Conservation (phyloP, 1,140 invertebrate species). For the Bombus fervidus region DNA sequence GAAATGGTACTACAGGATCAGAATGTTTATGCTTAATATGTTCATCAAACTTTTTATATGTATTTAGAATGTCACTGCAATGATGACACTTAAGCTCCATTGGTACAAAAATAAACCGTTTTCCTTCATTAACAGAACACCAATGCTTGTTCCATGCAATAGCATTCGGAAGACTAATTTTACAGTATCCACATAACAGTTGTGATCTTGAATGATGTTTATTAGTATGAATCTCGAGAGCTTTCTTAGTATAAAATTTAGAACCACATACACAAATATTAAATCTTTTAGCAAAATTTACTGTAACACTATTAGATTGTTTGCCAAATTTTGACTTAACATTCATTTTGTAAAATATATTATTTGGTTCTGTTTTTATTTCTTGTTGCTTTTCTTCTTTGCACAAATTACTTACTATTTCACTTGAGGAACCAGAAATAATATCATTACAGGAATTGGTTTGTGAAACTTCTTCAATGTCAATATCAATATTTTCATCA, state of each 20-base stretch:
- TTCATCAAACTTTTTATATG: conserved; percentile 63
- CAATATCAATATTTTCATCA: conserved; percentile 74
- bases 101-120: conserved; percentile 54
- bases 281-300: not conserved
- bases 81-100: conserved; percentile 59
- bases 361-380: not conserved
- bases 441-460: not conserved
- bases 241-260: not conserved
- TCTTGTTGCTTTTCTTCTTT: not conserved
- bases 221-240: conserved; percentile 19
- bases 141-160: conserved; percentile 62
- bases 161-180: conserved; percentile 51
- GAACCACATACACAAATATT: conserved; percentile 15
- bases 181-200: conserved; percentile 71
- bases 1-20: conserved; percentile 42
- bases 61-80: conserved; percentile 49
- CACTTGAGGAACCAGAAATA: not conserved
- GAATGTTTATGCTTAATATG: conserved; percentile 68
- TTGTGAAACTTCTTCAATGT: conserved; percentile 71
- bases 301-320: not conserved
- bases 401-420: not conserved
- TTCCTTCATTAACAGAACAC: conserved; percentile 55
- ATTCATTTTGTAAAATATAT: not conserved
- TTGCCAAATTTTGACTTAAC: not conserved
- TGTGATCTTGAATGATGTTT: conserved; percentile 55